Conservation (phyloP, 2,113 vertebrate genomes). For the Gymnogyps californianus region DNA sequence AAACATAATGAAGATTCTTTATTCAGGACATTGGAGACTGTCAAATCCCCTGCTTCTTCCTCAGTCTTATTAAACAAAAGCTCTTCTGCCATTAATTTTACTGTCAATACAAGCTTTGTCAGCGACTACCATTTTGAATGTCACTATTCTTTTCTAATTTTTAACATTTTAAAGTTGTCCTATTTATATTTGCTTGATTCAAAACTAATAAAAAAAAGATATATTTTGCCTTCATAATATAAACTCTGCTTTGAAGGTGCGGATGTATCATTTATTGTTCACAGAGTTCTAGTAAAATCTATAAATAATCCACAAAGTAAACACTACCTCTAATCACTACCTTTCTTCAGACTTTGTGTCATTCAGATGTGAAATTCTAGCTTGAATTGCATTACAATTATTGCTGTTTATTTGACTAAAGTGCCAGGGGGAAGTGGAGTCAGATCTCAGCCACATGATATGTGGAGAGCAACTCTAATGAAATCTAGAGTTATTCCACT, state of each 20-base stretch:
- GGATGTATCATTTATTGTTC: not conserved
- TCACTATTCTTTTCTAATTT: not conserved
- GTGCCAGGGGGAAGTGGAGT: not conserved
- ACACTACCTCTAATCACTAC: not conserved
- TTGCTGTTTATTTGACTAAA: not conserved
- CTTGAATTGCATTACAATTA: not conserved
- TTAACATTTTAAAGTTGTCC: not conserved
- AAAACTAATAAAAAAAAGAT: not conserved
- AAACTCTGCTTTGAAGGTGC: not conserved
- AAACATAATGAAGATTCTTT: not conserved
- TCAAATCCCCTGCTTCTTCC: not conserved
- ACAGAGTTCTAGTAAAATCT: not conserved
- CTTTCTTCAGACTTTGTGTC: not conserved
- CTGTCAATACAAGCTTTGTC: not conserved
- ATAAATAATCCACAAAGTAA: not conserved
- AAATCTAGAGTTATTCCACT: not conserved
- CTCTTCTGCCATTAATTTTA: not conserved
- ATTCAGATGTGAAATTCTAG: not conserved
- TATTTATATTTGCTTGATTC: not conserved
- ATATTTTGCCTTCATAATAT: not conserved
- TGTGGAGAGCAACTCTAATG: not conserved
- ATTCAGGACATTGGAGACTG: not conserved
- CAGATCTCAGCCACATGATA: not conserved
- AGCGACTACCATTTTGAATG: not conserved
- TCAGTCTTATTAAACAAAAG: not conserved